Base-by-base conservation (phyloP, 2,113 vertebrate species). In the Archocentrus centrarchus region DNA sequence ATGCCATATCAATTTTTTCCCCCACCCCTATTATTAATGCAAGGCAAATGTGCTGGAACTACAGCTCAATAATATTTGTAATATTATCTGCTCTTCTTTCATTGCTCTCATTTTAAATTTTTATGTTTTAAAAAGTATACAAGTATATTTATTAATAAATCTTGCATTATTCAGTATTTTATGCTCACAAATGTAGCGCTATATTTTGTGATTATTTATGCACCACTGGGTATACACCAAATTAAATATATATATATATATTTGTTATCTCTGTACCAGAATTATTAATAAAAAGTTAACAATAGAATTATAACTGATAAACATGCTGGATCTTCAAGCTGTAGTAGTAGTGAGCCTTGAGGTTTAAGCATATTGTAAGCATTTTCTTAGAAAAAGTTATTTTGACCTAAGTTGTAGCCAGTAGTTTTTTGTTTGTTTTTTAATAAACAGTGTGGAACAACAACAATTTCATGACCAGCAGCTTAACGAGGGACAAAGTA, bases 401-500 rank as follows among this genome's bases (percentile, higher is more conserved):
- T 88, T 59, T 81, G 39, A 88, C 84, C 77, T 58, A 77, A 86
- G 79, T 59, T 62, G 59, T 32, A 14, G 17, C 44, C 30, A 30
- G 44, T 57, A 53, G 47, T 63, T 37, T 30, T 35, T 37, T 7
- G 37, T 9, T 37, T 37, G 37, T 37, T 37, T 37, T 39, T 37
- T 37, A 37, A 39, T 77, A 79, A 83, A 75, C 87, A 41, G 50
- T 77, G 47, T 58, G 62, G 37, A 57, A 63, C 22, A 68, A 73
- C 53, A 77, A 73, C 53, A 77, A 66, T n/a, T 86, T 59, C 50
- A 81, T 59, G 63, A 59, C 7, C 37, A 53, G n/a, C 53, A 79
- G 68, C 77, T 80, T 58, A 80, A 60, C 53, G 83, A 86, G 53
- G 61, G 63, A 50, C 82, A 62, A 47, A 22, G 73, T 55, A 89